phyloP scores from a whole-genome alignment of 2,797 vertebrate species.

The Sitta carolinensis region DNA sequence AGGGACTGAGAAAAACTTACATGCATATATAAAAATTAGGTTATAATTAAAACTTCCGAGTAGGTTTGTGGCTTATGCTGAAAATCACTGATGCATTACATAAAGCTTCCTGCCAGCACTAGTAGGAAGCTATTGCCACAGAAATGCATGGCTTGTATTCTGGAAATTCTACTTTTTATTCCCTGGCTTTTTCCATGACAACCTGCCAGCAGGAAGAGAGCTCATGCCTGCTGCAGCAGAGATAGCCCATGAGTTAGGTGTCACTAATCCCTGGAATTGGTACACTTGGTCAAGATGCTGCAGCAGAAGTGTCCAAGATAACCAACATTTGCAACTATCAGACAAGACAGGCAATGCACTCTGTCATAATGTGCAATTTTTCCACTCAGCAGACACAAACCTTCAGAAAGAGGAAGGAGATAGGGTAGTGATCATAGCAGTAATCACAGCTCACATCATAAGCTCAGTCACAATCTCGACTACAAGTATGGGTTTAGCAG shows the following conservation, averaged over 20 bases:
- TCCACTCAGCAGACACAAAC: background rate
- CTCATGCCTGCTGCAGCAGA: background rate
- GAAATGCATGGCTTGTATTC: background rate
- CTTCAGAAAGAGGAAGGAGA: background rate
- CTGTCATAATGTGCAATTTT: background rate
- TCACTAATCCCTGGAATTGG: background rate
- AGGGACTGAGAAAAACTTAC: background rate
- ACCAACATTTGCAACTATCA: background rate
- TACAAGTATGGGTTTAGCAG: background rate
- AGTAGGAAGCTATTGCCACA: background rate
- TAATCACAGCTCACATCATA: background rate
- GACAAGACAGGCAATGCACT: background rate
- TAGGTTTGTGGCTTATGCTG: background rate
- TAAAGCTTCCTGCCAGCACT: background rate
- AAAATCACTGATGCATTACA: background rate
- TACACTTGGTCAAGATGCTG: background rate
- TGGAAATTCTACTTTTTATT: background rate
- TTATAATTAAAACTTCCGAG: background rate
- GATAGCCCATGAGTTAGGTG: background rate
- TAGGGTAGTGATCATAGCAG: background rate
- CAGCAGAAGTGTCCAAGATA: background rate
- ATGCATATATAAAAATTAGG: background rate
- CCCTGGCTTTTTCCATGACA: background rate
- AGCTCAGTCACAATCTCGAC: background rate
- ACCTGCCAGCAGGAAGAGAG: background rate